Evolutionary conservation across 2,888 invertebrate genomes (phyloP).

Genomic region (Rambutsinella grinnellia): DNA sequence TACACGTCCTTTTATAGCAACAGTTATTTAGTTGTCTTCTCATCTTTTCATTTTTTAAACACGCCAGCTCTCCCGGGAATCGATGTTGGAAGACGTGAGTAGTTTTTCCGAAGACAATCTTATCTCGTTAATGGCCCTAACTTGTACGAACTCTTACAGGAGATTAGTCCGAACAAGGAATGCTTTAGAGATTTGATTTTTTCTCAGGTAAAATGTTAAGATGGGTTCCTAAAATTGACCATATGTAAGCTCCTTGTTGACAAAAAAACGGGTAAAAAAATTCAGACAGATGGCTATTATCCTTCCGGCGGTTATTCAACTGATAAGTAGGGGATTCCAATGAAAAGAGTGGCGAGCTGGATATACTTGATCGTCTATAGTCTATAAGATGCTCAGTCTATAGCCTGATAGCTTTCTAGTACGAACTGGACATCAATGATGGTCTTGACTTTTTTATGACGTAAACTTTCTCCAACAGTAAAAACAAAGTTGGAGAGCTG

Average conservation of each 20-base stretch:
- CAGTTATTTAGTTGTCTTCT: not conserved
- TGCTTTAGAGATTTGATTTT: not conserved
- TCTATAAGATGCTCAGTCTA: not conserved
- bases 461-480: conserved; percentile 24
- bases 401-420: not conserved
- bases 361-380: not conserved
- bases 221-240: not conserved
- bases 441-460: conserved; percentile 46
- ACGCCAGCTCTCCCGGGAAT: not conserved
- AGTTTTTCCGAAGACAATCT: conserved; percentile 18
- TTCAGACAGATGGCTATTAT: not conserved
- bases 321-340: too few relatives aligned
- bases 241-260: not conserved
- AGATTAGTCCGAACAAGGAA: not conserved
- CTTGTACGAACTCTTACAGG: conserved; percentile 19
- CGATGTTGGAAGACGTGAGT: not conserved
- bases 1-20: not conserved
- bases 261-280: not conserved
- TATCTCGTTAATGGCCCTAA: conserved; percentile 45
- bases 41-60: not conserved
- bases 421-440: conserved; percentile 44
- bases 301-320: not conserved
- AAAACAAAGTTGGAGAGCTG: conserved; percentile 24
- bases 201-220: conserved; percentile 8
- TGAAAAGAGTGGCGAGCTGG: not conserved